Conservation (phyloP, 2,888 invertebrate species). For the Octonoba sinensis region DNA sequence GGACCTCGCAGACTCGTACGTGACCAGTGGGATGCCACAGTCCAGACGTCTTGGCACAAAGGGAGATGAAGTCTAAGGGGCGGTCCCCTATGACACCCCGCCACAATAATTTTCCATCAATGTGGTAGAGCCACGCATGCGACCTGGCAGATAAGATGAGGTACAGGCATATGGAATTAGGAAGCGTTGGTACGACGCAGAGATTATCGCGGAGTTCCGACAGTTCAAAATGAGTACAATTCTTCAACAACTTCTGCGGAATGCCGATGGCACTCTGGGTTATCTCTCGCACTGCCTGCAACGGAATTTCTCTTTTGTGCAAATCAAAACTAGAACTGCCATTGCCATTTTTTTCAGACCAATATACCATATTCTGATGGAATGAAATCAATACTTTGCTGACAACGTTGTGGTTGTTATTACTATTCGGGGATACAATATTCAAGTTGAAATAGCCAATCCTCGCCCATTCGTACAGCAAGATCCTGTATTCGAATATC, state of each 20-base stretch:
- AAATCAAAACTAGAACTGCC: constrained; percentile 22
- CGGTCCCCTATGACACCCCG: constrained; percentile 42
- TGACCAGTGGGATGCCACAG: constrained; percentile 40
- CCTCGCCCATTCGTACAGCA: constrained; percentile 58
- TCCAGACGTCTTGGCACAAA: constrained; percentile 48
- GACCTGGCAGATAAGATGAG: constrained; percentile 49
- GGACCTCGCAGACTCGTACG: constrained; percentile 37
- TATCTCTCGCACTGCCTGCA: constrained; percentile 51
- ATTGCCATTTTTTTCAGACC: constrained; percentile 42
- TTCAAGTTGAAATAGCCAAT: constrained; percentile 59
- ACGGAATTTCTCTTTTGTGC: constrained; percentile 42
- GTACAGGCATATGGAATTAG: constrained; percentile 47
- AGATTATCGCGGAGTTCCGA: constrained; percentile 47
- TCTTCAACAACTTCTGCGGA: constrained; percentile 48
- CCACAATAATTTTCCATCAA: constrained; percentile 52
- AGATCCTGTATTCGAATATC: constrained; percentile 53
- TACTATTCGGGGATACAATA: constrained; percentile 57
- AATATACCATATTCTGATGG: constrained; percentile 53
- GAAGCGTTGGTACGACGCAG: constrained; percentile 50
- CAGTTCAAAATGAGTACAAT: constrained; percentile 41
- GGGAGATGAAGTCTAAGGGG: constrained; percentile 48
- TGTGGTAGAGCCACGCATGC: constrained; percentile 52
- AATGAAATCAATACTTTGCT: constrained; percentile 40
- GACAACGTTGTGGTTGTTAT: constrained; percentile 19
- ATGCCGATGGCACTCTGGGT: constrained; percentile 57